These are phyloP conservation scores for Chaunax sp. DNA, from an alignment of 2,797 vertebrate genomes.

Conservation along the genomic window DNA sequence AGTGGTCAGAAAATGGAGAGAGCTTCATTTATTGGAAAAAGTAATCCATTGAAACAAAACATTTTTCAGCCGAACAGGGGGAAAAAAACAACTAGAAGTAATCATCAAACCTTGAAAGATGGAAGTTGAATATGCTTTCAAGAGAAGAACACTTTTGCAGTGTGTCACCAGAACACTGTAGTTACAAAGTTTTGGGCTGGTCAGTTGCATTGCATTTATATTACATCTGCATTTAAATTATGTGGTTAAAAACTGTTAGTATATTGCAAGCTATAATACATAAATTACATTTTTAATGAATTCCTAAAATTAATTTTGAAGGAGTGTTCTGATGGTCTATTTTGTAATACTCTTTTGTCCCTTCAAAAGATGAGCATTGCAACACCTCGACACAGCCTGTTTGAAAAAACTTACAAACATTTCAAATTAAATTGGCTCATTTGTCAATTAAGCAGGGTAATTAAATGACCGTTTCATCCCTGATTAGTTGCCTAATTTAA, in stretches of 20 bases:
- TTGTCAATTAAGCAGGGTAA: background rate
- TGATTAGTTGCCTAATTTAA: background rate
- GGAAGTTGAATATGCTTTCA: background rate
- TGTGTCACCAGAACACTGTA: constrained; percentile 2
- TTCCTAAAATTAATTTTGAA: no score
- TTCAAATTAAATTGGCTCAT: background rate
- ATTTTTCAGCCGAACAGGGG: background rate
- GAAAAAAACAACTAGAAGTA: background rate
- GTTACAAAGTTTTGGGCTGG: no score
- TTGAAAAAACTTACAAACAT: constrained; percentile 1
- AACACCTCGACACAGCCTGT: background rate
- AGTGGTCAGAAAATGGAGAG: background rate
- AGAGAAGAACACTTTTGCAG: background rate
- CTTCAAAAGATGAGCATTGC: no score
- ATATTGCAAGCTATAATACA: no score
- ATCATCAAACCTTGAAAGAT: background rate
- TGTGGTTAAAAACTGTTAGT: no score
- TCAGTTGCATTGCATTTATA: no score
- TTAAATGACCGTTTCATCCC: background rate
- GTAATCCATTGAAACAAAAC: background rate
- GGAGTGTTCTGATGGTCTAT: no score
- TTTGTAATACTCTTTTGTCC: no score
- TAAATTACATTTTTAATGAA: no score
- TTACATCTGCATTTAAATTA: no score
- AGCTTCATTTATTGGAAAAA: background rate